Base-by-base conservation (phyloP, 2,113 vertebrate genomes). In the Leucopsar rothschildi region DNA sequence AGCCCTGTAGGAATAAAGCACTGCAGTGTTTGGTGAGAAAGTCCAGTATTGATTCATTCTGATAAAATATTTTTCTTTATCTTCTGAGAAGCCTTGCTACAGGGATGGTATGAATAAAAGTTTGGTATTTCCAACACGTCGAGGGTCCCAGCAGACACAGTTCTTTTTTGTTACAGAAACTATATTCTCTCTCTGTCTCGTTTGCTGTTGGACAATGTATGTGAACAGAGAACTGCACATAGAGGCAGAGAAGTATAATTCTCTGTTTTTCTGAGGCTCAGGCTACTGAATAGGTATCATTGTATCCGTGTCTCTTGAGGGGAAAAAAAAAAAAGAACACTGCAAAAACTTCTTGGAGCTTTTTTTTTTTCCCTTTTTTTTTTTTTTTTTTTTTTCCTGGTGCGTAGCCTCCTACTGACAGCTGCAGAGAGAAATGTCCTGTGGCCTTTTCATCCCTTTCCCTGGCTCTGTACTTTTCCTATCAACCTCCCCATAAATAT, bases 211-310 rank as follows among this genome's bases (percentile, higher is more conserved):
- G 55, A 93, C 82, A 88, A 61, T 35, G 61, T 82, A 15, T 57
- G 57, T 79, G 69, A 87, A 45, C 88, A 94, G 28, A 93, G 70
- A 87, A 53, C 84, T 76, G 44, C 82, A 40, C 75, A 57, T 0
- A 44, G 82, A 85, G 85, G 55, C n/a, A 82, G 69, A 45, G 50
- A 57, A 92, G n/a, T 85, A 16, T 72, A 91, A 82, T 82, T 93
- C 69, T 44, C 31, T 89, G 23, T 82, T 95, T 96, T 95, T 87
- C 91, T 88, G 95, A 76, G 84, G 14, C 61, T 84, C 18, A 11
- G 61, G 19, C 84, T 95, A 14, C 87, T 97, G 94, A 96, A 94
- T 96, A 89, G 94, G 78, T 97, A 85, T 91, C 91, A 86, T 95
- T 95, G 93, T 95, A 50, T 82, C 57, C 12, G 1, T 31, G 75